These are phyloP conservation scores for Spea hammondii DNA, from an alignment of 2,797 vertebrate species.

Conservation along the genomic window DNA sequence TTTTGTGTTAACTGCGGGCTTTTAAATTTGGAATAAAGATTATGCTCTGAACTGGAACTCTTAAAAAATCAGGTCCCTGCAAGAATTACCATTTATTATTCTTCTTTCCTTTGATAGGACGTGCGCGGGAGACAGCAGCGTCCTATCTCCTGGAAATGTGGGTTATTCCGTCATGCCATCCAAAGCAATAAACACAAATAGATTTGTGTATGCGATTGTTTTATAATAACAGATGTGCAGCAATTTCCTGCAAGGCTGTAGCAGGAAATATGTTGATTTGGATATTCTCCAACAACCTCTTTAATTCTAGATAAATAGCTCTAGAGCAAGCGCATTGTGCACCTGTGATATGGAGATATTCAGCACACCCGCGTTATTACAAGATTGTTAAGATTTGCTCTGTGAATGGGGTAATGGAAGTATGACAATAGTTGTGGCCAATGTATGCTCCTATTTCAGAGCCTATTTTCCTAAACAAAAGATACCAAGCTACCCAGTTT, in stretches of 20 bases:
- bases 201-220: slow-evolving; percentile 37
- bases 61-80: slow-evolving; percentile 5
- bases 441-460: not conserved
- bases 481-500: too few relatives aligned
- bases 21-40: slow-evolving; percentile 50
- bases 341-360: slow-evolving; percentile 10
- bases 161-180: slow-evolving; percentile 21
- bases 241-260: slow-evolving; percentile 23
- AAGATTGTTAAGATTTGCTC: slow-evolving; percentile 15
- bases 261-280: slow-evolving; percentile 25
- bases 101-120: slow-evolving; percentile 14
- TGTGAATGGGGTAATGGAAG: slow-evolving; percentile 22
- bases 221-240: slow-evolving; percentile 37
- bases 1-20: slow-evolving; percentile 40
- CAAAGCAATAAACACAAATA: slow-evolving; percentile 42
- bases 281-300: not conserved
- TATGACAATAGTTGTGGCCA: not conserved
- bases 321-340: not conserved
- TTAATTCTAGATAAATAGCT: not conserved
- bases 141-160: slow-evolving; percentile 2
- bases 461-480: too few relatives aligned
- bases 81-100: slow-evolving; percentile 19
- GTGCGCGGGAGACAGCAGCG: not conserved
- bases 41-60: slow-evolving; percentile 39
- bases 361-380: slow-evolving; percentile 6